Conservation (phyloP, 2,797 vertebrate species). For the Pterois miles region DNA sequence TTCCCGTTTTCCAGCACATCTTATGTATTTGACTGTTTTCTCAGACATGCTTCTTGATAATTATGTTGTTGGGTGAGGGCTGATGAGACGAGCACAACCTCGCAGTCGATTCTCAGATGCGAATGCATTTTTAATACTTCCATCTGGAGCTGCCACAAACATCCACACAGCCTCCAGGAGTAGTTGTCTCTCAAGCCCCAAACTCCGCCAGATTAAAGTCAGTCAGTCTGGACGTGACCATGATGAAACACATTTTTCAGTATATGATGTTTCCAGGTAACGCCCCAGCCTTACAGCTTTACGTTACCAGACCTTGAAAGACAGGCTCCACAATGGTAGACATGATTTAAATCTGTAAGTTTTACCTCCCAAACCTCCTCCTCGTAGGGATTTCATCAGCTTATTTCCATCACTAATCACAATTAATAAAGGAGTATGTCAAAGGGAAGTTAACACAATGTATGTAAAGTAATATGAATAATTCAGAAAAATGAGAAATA, state of each 20-base stretch:
- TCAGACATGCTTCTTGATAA: neutral
- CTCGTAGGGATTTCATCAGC: neutral
- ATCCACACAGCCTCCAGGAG: conserved; percentile 24
- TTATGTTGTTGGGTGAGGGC: neutral
- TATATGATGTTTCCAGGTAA: neutral
- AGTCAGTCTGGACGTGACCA: neutral
- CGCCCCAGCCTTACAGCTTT: neutral
- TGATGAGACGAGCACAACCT: neutral
- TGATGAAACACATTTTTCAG: neutral
- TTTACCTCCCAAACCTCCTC: neutral
- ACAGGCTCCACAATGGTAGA: neutral
- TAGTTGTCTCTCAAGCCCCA: conserved; percentile 5
- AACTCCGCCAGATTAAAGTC: neutral
- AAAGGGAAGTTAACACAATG: no score
- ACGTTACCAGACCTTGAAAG: neutral
- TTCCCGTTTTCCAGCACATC: neutral
- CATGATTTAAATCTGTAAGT: neutral
- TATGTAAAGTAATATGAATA: no score
- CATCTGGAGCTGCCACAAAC: conserved; percentile 21
- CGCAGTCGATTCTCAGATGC: neutral
- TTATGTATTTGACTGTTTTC: neutral
- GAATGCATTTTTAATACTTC: conserved; percentile 13
- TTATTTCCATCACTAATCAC: neutral
- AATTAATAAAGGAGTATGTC: no score
- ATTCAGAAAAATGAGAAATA: no score